A percentile compares a stretch with the other conserved stretches of the same genome.
These are phyloP conservation scores for Mycetomoellerius zeteki DNA, from an alignment of 1,140 invertebrate species.

Conservation along the genomic window DNA sequence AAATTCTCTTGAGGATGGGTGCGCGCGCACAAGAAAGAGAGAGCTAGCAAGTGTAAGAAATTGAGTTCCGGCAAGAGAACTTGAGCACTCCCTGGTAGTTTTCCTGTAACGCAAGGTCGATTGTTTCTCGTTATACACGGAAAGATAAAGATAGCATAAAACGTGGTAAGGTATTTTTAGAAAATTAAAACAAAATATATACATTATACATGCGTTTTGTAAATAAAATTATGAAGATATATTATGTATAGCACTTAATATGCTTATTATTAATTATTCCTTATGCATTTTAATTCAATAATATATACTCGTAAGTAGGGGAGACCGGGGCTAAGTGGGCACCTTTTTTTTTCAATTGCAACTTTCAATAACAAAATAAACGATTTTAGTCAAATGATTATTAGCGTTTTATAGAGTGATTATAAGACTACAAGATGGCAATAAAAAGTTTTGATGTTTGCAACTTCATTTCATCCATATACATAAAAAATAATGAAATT, in stretches of 20 bases:
- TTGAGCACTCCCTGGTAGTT: conserved; percentile 17
- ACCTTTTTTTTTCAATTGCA: too few species aligned
- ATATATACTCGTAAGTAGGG: too few species aligned
- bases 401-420: too few species aligned
- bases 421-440: too few species aligned
- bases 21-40: conserved; percentile 40
- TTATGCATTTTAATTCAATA: neutral
- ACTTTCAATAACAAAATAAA: too few species aligned
- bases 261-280: neutral
- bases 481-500: too few species aligned
- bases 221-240: neutral
- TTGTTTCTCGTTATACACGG: conserved; percentile 33
- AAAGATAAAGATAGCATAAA: conserved; percentile 14
- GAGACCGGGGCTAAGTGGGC: too few species aligned
- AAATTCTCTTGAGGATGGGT: conserved; percentile 55
- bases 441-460: too few species aligned
- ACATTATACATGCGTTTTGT: too few species aligned
- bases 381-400: too few species aligned
- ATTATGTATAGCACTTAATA: neutral
- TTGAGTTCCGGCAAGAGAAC: conserved; percentile 60
- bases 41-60: conserved; percentile 48
- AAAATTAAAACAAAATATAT: neutral
- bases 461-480: too few species aligned
- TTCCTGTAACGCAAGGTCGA: conserved; percentile 40
- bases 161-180: neutral